Percentiles rank a stretch among this genome's conserved stretches.
Conservation (phyloP, 2,797 vertebrate genomes). For the Pseudotriccus pelzelni region DNA sequence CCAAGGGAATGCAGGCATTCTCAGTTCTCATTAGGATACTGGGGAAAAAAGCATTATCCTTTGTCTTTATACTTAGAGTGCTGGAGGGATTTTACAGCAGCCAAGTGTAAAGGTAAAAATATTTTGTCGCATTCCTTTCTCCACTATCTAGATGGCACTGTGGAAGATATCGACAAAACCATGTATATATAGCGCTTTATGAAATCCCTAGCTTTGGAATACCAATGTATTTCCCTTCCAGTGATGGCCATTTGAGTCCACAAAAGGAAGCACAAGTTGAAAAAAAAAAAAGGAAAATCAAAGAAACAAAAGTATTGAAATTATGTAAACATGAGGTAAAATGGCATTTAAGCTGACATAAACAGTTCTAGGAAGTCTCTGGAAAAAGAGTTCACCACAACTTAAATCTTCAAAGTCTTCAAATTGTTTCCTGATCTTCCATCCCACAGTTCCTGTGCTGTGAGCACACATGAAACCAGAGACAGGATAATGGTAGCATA, state of each 20-base stretch:
- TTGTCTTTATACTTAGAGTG: slow-evolving; percentile 7
- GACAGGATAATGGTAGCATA: background rate
- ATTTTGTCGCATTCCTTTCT: background rate
- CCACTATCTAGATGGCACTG: background rate
- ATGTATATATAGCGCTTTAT: background rate
- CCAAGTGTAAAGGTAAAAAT: background rate
- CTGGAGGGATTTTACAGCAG: background rate
- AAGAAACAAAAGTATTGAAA: background rate
- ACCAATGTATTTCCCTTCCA: background rate
- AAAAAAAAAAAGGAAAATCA: background rate
- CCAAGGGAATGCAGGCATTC: background rate
- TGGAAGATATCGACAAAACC: background rate
- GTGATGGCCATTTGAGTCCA: background rate
- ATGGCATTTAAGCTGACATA: background rate
- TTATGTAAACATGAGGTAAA: background rate
- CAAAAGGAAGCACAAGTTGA: background rate
- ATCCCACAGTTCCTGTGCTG: background rate
- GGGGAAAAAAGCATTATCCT: background rate
- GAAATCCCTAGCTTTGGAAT: background rate
- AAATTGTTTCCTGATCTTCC: background rate
- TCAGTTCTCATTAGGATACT: slow-evolving; percentile 20
- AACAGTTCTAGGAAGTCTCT: background rate
- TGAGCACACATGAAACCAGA: background rate
- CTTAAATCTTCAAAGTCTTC: background rate
- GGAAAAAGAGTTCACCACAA: background rate